Base-by-base conservation (phyloP, 2,888 invertebrate genomes). In the Leptarthrus brevirostris region DNA sequence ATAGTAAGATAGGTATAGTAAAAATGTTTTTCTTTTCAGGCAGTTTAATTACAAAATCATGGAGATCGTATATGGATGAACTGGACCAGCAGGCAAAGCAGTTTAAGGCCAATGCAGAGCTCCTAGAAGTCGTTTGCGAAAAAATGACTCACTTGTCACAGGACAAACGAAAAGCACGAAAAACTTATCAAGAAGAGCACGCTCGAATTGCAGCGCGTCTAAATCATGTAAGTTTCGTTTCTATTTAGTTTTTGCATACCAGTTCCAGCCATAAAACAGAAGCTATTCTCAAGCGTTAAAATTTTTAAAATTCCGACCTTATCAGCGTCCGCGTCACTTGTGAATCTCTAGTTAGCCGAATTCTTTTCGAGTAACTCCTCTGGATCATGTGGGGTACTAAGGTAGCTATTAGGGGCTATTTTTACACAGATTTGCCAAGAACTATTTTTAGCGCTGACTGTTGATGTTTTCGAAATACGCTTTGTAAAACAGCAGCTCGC, bases 161-260 rank as follows among this genome's bases (percentile, higher is more conserved):
- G n/a, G 97, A 97, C 81, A 93, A 97, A 83, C 89, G 95, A 81
- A 92, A 93, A 83, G 90, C 94, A 3, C 89, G 93, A 79, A 96
- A 96, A 84, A 87, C 90, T 69, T 96, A 96, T 82, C 93, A 93
- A 81, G 97, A 97, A 81, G 96, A 97, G 81, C 93, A 96, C 82
- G 88, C 90, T 75, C 91, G 94, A 83, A 92, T 95, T 80, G 91
- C 92, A 66, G 89, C 91, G 73, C 93, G 94, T 81, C 91, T 94
- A 81, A 89, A 91, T 79, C 92, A 92, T 88, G 94, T 92, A 85
- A 88, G 89, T 87, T 14, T 61, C 72, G n/a, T n/a, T n/a, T n/a
- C n/a, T n/a, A n/a, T 30, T 30, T 26, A 26, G 26, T 49, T 69
- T 70, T 26, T 72, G 26, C 75, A 58, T 72, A 64, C 66, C 74